Evolutionary conservation across 2,797 vertebrate genomes (phyloP), one percentile per base, ranked within the genome.

Genomic region (Gadopsis marmoratus): DNA sequence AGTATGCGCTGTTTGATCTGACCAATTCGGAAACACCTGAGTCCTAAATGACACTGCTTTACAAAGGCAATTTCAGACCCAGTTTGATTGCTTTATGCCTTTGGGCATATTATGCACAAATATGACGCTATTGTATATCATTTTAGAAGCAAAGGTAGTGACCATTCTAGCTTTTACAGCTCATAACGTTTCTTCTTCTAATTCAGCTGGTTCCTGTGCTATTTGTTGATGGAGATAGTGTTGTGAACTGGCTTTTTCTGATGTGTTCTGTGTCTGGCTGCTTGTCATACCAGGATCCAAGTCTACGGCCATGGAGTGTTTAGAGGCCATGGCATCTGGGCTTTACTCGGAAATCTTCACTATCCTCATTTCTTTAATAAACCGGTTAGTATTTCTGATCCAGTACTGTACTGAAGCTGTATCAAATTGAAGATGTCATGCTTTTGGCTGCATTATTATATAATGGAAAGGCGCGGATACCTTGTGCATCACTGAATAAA

Each of bases 261-360:
- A 80, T 63, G 61, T 69, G 4, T 64, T 85, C 19, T 88, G 19
- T 69, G 23, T 74, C 23, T 86, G 56, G 39, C 54, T 83, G 35
- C 66, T 41, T 69, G 55, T 65, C 47, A 31, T 54, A 55, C 47
- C 93, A 98, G 97, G 96, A 87, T 93, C 95, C 81, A 99, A 97
- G 90, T 88, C 96, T 74, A 96, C 97, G 0, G 98, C 97, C 0
- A 81, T 97, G 91, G 98, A 99, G 86, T 98, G 97, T 90, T 92
- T 99, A 78, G 97, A 99, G 89, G 97, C 96, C 74, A 96, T 98
- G 96, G 97, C 95, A 0, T 95, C 96, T 0, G 95, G 96, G 63
- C 95, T 99, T 81, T 99, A 99, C 88, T 96, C 97, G 0, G 98
- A 99, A 74, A 93, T 98, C 79, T 99, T 99, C 92, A 97, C 95